Base-by-base conservation (phyloP, 2,888 invertebrate species). In the Hirtodrosophila confusa region DNA sequence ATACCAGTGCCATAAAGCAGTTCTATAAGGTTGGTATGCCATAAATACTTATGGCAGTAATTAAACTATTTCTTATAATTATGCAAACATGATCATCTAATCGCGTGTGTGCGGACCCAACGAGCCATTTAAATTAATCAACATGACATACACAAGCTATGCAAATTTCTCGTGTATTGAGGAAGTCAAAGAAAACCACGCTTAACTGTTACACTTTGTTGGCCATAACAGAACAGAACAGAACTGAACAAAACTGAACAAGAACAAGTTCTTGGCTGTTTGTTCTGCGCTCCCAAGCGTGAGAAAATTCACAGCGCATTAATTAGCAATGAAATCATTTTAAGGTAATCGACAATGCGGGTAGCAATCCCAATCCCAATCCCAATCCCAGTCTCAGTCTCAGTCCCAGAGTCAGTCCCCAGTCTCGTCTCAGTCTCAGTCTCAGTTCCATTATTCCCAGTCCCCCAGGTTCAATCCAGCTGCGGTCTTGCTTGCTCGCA, bases 301-400 rank as follows among this genome's bases (percentile, higher is more conserved):
- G 82, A 82, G 82, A 82, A 82, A 80, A 84, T 77, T 77, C 80
- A 69, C 75, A 75, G 75, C 64, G 80, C 82, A 79, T 84, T 82
- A 82, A 82, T 82, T 82, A 84, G 82, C 70, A 48, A 66, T 48
- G 68, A 69, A 79, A 80, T 83, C 68, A 75, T 72, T 79, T 77
- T 33, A 69, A 77, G 67, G 48, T 65, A 79, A 82, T 82, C 82
- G 79, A 68, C 71, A 61, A 62, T 70, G 67, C 67, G 70, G 70
- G 62, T 45, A 53, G 58, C 61, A n/a, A 58, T 12, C 17, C 23
- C 17, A 1, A 2, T 9, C 7, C 23, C 41, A 27, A 27, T 27
- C 27, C 17, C 17, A n/a, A n/a, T n/a, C n/a, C n/a, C n/a, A n/a
- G n/a, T n/a, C n/a, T n/a, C 17, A 17, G 17, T 17, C 17, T 17